Evolutionary conservation across 2,888 invertebrate species (phyloP).

Genomic region (Nephrotoma appendiculata): DNA sequence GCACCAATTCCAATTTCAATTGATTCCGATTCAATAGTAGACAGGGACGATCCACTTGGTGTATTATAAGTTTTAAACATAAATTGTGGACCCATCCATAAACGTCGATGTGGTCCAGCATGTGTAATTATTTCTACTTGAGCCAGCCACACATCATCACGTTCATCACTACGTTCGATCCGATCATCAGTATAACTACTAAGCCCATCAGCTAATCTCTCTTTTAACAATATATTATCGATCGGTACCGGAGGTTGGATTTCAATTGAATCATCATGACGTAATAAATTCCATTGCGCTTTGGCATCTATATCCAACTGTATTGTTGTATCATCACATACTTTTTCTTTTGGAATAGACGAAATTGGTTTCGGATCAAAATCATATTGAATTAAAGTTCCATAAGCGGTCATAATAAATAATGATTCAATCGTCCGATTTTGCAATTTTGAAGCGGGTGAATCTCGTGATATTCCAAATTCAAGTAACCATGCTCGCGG

Average conservation of each 20-base stretch:
- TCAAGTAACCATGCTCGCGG: conserved; percentile 53
- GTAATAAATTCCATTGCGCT: conserved; percentile 78
- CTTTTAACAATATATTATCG: conserved; percentile 49
- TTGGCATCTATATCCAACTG: conserved; percentile 74
- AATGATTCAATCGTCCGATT: conserved; percentile 63
- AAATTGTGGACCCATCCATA: conserved; percentile 99
- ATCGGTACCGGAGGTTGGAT: conserved; percentile 60
- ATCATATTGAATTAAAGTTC: conserved; percentile 75
- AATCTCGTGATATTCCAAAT: conserved; percentile 33
- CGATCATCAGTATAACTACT: conserved; percentile 9
- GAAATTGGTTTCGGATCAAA: conserved; percentile 60
- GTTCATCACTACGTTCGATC: conserved; percentile 38
- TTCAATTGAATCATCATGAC: conserved; percentile 42
- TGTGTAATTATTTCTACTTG: conserved; percentile 97
- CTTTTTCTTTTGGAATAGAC: conserved; percentile 65
- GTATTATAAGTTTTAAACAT: conserved; percentile 86
- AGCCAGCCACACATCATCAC: conserved; percentile 81
- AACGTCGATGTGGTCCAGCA: conserved; percentile 82
- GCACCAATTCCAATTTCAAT: conserved; percentile 57
- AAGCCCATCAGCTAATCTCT: conserved; percentile 22
- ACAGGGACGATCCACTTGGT: conserved; percentile 52
- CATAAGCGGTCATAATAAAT: conserved; percentile 79
- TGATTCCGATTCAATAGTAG: conserved; percentile 59
- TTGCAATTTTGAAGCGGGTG: conserved; percentile 29
- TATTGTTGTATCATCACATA: conserved; percentile 73